Percentiles rank a stretch among this genome's conserved stretches.
Conservation (phyloP, 1,140 invertebrate genomes). For the Tribolium castaneum region DNA sequence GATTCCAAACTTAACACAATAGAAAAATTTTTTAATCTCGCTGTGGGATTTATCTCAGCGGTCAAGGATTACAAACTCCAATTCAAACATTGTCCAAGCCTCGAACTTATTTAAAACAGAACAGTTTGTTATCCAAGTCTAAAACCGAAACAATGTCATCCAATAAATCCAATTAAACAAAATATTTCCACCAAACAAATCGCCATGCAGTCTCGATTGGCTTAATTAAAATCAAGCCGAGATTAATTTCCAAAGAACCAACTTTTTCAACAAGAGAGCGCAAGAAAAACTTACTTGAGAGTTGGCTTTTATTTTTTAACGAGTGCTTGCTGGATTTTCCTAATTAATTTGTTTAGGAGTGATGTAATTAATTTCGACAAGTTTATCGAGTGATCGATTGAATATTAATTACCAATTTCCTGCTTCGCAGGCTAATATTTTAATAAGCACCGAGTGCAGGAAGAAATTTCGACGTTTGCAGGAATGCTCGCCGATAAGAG, state of each 20-base stretch:
- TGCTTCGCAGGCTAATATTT: conserved; percentile 3
- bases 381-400: conserved; percentile 18
- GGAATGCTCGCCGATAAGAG: neutral
- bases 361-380: conserved; percentile 33
- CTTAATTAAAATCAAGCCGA: no score
- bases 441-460: neutral
- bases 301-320: conserved; percentile 23
- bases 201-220: no score
- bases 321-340: conserved; percentile 16
- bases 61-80: no score
- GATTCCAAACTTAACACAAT: neutral
- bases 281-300: neutral
- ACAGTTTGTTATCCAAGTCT: neutral
- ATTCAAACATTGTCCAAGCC: no score
- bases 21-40: neutral
- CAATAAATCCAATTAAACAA: neutral
- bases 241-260: neutral
- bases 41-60: no score
- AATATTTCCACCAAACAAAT: no score
- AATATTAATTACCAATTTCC: conserved; percentile 28
- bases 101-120: no score
- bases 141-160: neutral
- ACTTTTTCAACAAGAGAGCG: neutral
- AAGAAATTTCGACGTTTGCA: neutral
- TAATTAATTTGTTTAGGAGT: conserved; percentile 31